A percentile compares a stretch with the other conserved stretches of the same genome.
Conservation (phyloP, 2,113 vertebrate species). For the Columba livia region DNA sequence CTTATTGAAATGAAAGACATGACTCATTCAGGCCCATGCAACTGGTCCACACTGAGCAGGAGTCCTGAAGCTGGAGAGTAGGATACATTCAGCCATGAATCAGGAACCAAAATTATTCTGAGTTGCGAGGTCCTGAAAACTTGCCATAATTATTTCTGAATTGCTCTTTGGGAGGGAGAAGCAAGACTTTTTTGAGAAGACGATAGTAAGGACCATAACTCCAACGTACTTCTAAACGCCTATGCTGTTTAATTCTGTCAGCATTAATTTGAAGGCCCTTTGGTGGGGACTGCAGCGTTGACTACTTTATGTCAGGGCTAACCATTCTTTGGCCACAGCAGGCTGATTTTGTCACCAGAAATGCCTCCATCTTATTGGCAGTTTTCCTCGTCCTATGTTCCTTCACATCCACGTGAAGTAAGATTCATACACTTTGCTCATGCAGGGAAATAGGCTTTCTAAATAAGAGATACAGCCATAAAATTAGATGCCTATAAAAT, state of each 20-base stretch:
- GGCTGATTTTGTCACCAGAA: not conserved
- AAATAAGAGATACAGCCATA: not conserved
- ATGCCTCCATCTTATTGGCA: not conserved
- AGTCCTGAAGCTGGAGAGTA: not conserved
- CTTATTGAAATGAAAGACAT: not conserved
- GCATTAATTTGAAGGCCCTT: not conserved
- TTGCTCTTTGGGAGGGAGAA: not conserved
- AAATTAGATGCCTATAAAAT: not conserved
- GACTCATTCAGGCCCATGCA: not conserved
- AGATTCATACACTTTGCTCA: not conserved
- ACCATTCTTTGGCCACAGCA: not conserved
- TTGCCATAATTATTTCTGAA: not conserved
- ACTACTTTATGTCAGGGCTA: not conserved
- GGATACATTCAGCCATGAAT: not conserved
- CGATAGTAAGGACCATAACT: fast-evolving
- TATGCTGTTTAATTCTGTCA: not conserved
- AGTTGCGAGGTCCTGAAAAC: not conserved
- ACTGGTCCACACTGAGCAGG: not conserved
- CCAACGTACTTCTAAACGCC: not conserved
- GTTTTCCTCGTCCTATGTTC: not conserved
- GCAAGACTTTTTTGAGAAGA: not conserved
- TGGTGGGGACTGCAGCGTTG: not conserved
- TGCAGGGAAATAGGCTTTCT: not conserved
- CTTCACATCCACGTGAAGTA: not conserved
- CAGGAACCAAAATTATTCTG: not conserved